phyloP scores from a whole-genome alignment of 53 echinoderm and acorn worm species.

The Astropecten irregularis region DNA sequence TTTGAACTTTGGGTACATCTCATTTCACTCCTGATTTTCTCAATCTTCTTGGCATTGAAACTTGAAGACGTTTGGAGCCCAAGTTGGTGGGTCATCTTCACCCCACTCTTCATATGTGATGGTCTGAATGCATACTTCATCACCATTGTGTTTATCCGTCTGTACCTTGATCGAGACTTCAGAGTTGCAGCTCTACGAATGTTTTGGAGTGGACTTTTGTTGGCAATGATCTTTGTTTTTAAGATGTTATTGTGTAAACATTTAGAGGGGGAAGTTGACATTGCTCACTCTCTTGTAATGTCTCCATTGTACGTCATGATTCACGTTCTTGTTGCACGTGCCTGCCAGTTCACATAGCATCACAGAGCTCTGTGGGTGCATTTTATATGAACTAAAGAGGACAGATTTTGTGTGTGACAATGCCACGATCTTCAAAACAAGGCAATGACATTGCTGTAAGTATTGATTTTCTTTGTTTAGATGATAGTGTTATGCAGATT shows the following conservation, averaged over 20 bases:
- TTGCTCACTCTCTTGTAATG: constrained; percentile 71
- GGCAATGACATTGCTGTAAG: constrained; percentile 42
- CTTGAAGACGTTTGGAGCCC: constrained; percentile 65
- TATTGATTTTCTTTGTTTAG: too few species aligned
- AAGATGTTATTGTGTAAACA: constrained; percentile 85
- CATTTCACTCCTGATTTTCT: constrained; percentile 79
- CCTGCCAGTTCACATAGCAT: constrained; percentile 60
- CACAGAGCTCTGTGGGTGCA: too few species aligned
- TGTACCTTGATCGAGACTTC: constrained; percentile 76
- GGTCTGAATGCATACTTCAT: constrained; percentile 94
- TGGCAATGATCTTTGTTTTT: constrained; percentile 78
- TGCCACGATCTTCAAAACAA: constrained; percentile 29
- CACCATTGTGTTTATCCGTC: constrained; percentile 85
- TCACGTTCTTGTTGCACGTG: constrained; percentile 70
- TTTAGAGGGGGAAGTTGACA: constrained; percentile 67
- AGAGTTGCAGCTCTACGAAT: constrained; percentile 74
- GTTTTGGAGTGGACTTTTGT: constrained; percentile 87
- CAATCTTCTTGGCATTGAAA: constrained; percentile 80
- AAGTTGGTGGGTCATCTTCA: constrained; percentile 92
- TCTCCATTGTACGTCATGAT: constrained; percentile 83
- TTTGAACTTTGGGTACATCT: constrained; percentile 94
- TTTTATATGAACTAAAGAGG: background rate
- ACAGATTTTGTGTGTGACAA: background rate
- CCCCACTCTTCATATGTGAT: constrained; percentile 83
- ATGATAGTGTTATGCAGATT: too few species aligned